Evolutionary conservation across 2,797 vertebrate species (phyloP), one percentile per base, ranked within the genome.

Genomic region (Falco naumanni): DNA sequence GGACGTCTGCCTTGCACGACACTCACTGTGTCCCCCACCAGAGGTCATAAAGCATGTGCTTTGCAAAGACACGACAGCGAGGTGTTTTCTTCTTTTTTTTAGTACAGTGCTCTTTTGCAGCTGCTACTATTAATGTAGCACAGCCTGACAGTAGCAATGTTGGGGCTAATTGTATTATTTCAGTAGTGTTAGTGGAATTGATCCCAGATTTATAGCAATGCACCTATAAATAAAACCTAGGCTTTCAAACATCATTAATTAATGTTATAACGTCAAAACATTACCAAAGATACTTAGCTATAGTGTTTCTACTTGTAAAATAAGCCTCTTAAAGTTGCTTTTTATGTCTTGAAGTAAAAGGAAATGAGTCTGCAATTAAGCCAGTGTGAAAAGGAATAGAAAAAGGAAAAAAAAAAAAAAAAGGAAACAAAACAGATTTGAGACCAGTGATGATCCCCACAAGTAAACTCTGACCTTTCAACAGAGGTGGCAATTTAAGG

Each of bases 211-310:
- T 93, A 96, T 43, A 93, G 87, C 85, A 82, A 21, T 51, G 87
- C 77, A 92, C 70, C 93, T 94, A 94, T 90, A 97, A 94, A 95
- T 85, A 93, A 96, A 93, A 87, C 66, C 66, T 57, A 74, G 50
- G 51, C 84, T 84, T 86, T 94, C 87, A 94, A 90, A 94, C 82
- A 89, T 66, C 96, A 84, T 93, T 96, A 96, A 96, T 96, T 96
- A 96, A 90, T 68, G 76, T 91, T 96, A 80, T 51, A 93, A 89
- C 2, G 8, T 87, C 86, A 93, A 96, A 96, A 94, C 90, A 84
- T 76, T 87, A 93, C 76, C 63, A 91, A 93, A 91, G 93, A 95
- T 86, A 96, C 95, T 93, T 88, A 96, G 84, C 94, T 89, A 89
- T 84, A 95, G 89, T 85, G 78, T 96, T 95, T 94, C 92, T 89